Evolutionary conservation across 2,113 vertebrate genomes (phyloP).

Genomic region (Hucho hucho): DNA sequence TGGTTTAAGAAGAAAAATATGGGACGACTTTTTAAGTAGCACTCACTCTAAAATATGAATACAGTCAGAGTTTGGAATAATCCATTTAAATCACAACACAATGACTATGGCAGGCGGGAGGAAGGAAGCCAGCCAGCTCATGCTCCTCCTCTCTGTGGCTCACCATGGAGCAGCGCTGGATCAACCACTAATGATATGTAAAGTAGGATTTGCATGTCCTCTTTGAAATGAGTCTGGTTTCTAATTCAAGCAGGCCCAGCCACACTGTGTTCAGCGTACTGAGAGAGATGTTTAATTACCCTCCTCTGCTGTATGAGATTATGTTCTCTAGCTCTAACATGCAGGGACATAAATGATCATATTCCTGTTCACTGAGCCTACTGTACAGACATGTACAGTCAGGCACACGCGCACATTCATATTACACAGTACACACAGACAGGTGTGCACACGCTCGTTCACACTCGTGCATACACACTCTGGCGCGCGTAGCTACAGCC

Average conservation of each 20-base stretch:
- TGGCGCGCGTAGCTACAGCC: not conserved
- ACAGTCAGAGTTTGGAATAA: constrained; percentile 33
- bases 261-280: not conserved
- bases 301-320: constrained; percentile 9
- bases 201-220: constrained; percentile 23
- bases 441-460: not conserved
- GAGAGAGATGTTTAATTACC: not conserved
- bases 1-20: not conserved
- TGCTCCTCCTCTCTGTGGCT: not conserved
- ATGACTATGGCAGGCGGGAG: constrained; percentile 9
- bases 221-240: constrained; percentile 9
- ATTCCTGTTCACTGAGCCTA: too few relatives aligned
- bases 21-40: not conserved
- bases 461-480: not conserved
- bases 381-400: too few relatives aligned
- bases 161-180: not conserved
- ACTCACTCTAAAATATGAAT: constrained; percentile 21
- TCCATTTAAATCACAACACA: constrained; percentile 36
- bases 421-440: not conserved
- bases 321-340: not conserved
- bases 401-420: too few relatives aligned
- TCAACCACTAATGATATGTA: constrained; percentile 18
- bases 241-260: constrained; percentile 5
- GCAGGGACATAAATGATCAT: too few relatives aligned
- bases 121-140: not conserved